These are phyloP conservation scores for Datnioides undecimradiatus DNA, from an alignment of 2,113 vertebrate genomes.

Conservation along the genomic window DNA sequence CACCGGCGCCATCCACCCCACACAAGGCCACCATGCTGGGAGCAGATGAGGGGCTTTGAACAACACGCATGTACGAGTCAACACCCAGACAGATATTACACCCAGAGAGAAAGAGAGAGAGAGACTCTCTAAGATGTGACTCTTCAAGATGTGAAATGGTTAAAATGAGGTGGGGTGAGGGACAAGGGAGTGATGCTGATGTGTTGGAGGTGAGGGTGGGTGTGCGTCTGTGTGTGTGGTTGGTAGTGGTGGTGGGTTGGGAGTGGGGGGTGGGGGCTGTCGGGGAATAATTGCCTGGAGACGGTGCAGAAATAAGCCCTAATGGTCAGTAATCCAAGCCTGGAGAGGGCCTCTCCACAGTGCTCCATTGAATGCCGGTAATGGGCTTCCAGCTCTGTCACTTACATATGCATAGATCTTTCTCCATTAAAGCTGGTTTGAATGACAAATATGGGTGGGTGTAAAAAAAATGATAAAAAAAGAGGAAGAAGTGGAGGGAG, in stretches of 20 bases:
- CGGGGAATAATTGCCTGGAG: conserved; percentile 82
- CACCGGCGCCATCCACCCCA: conserved; percentile 27
- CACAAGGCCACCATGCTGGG: conserved; percentile 46
- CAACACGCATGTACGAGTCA: conserved; percentile 38
- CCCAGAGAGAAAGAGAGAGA: conserved; percentile 17
- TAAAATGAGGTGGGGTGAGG: conserved; percentile 40
- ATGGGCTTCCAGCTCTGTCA: conserved; percentile 83
- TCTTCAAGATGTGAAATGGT: conserved; percentile 68
- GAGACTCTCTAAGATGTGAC: conserved; percentile 44
- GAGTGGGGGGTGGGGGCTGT: conserved; percentile 26
- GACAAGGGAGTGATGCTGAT: conserved; percentile 47
- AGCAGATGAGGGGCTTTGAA: conserved; percentile 54
- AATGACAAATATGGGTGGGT: conserved; percentile 83
- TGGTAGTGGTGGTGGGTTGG: not conserved
- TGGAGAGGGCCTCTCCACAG: conserved; percentile 82
- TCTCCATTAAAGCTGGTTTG: conserved; percentile 82
- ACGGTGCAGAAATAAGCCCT: conserved; percentile 81
- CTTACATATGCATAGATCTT: conserved; percentile 85
- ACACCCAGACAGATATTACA: conserved; percentile 38
- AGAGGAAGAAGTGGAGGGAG: conserved; percentile 41
- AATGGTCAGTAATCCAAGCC: conserved; percentile 85
- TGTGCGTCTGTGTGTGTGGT: conserved; percentile 6
- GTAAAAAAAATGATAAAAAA: conserved; percentile 52
- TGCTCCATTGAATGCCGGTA: conserved; percentile 82
- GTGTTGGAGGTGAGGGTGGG: conserved; percentile 19